Percentiles rank a stretch among this genome's conserved stretches.
Conservation (phyloP, 2,113 vertebrate species). For the Eupsittula cactorum region DNA sequence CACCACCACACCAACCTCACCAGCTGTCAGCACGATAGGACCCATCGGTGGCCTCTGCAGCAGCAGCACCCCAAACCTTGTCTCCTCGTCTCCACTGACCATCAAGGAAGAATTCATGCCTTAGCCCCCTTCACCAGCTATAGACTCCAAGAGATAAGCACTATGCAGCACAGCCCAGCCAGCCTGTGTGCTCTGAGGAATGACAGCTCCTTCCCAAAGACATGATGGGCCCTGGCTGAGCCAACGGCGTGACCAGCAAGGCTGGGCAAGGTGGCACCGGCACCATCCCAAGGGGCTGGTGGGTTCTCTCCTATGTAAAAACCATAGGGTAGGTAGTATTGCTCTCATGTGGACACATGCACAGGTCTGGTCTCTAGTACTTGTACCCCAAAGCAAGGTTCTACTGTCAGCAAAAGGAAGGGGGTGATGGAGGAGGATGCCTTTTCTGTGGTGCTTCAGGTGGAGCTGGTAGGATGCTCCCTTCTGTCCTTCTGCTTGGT, state of each 20-base stretch:
- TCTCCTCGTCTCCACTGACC: conserved; percentile 83
- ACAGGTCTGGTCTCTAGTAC: background rate
- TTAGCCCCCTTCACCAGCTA: conserved; percentile 46
- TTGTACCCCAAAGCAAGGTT: background rate
- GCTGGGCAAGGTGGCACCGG: background rate
- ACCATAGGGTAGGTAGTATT: background rate
- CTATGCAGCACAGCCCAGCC: background rate
- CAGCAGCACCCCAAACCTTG: conserved; percentile 67
- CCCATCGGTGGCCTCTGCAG: conserved; percentile 76
- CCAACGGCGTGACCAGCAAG: accelerated
- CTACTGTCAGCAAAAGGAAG: background rate
- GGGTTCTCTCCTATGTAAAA: background rate
- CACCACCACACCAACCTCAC: conserved; percentile 77
- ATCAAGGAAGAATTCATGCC: conserved; percentile 93
- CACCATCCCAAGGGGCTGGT: background rate
- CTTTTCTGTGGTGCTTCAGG: background rate
- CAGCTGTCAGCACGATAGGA: conserved; percentile 25
- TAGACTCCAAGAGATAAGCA: conserved; percentile 31
- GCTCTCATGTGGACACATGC: background rate
- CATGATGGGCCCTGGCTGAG: background rate
- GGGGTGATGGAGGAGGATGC: background rate
- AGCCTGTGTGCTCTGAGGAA: background rate
- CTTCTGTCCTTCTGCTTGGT: background rate
- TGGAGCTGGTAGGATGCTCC: background rate
- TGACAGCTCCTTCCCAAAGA: conserved; percentile 10